Conservation (phyloP, 2,113 vertebrate genomes). For the Fulmarus glacialis region DNA sequence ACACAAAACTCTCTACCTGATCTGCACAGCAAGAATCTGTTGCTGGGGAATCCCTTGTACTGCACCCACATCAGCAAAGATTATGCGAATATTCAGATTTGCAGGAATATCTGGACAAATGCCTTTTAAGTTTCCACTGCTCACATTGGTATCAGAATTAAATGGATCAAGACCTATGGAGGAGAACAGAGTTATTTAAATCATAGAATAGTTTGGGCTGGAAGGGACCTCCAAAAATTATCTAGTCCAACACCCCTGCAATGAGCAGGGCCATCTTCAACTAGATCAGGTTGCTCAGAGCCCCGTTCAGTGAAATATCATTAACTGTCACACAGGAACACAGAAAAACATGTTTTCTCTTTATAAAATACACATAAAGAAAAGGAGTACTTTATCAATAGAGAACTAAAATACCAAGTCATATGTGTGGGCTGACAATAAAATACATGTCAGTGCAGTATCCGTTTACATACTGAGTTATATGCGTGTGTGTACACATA, state of each 20-base stretch:
- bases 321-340: background rate
- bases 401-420: background rate
- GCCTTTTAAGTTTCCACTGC: background rate
- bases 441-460: background rate
- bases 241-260: background rate
- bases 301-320: background rate
- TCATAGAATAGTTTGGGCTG: background rate
- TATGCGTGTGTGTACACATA: fast-evolving
- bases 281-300: background rate
- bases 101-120: constrained; percentile 82
- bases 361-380: background rate
- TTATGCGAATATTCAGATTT: constrained; percentile 80
- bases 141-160: background rate
- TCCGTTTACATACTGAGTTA: fast-evolving
- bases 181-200: background rate
- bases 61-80: constrained; percentile 70
- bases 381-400: background rate
- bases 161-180: constrained; percentile 10
- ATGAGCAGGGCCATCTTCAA: background rate
- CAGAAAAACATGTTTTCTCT: background rate
- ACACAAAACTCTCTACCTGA: constrained; percentile 75
- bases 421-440: background rate
- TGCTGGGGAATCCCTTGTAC: constrained; percentile 78
- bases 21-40: constrained; percentile 80
- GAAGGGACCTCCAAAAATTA: background rate